Conservation (phyloP, 2,113 vertebrate genomes). For the Strix aluco region DNA sequence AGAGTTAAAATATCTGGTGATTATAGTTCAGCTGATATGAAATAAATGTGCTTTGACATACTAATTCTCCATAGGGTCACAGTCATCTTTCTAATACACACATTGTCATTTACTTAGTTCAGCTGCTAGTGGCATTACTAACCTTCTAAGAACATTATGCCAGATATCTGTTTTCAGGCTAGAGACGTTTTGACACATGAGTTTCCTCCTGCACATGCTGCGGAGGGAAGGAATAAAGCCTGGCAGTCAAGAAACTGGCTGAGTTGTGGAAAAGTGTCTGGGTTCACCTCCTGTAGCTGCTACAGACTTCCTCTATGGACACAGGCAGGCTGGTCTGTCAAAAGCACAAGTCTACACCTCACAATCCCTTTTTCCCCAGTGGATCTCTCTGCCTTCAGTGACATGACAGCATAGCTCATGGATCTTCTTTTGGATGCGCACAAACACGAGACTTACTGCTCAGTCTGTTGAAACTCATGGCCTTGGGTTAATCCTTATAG, state of each 20-base stretch:
- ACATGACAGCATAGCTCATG: neutral
- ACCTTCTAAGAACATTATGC: neutral
- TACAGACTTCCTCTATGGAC: neutral
- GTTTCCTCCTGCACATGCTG: neutral
- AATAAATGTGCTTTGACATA: conserved; percentile 2
- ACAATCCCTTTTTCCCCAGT: neutral
- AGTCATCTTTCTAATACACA: neutral
- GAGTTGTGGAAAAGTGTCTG: neutral
- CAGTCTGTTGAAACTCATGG: neutral
- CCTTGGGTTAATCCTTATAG: neutral
- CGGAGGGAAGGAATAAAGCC: neutral
- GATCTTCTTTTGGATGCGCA: neutral
- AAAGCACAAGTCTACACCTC: neutral
- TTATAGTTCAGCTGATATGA: neutral
- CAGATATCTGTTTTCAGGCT: neutral
- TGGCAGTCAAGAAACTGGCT: neutral
- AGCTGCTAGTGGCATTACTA: neutral
- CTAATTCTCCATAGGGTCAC: neutral
- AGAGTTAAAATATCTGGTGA: neutral
- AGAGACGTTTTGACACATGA: neutral
- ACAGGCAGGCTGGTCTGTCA: neutral
- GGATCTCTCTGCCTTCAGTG: neutral
- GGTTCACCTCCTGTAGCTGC: neutral
- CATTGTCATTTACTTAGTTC: neutral
- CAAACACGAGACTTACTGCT: neutral